Conservation (phyloP, 2,113 vertebrate genomes). For the Gorilla gorilla region DNA sequence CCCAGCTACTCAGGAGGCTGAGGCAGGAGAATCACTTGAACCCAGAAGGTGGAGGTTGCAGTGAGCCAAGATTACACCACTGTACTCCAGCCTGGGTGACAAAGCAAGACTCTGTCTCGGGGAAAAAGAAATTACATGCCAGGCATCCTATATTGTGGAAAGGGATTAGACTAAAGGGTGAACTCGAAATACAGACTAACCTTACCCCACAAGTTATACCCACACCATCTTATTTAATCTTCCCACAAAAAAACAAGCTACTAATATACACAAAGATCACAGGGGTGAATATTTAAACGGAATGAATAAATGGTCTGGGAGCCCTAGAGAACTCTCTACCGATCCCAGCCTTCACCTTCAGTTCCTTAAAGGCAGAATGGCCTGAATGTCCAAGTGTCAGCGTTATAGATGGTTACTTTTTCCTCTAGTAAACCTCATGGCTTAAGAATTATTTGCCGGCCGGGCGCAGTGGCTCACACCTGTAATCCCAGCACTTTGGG, state of each 20-base stretch:
- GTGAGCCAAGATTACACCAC: no score
- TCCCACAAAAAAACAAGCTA: neutral
- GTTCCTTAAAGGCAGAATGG: neutral
- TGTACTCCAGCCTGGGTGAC: no score
- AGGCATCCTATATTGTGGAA: neutral
- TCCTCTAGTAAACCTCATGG: neutral
- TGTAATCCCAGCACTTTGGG: no score
- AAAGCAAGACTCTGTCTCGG: no score
- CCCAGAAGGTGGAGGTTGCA: no score
- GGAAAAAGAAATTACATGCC: neutral
- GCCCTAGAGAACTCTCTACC: neutral
- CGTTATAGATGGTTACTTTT: neutral
- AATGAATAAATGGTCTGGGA: neutral
- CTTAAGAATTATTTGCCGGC: neutral
- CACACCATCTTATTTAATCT: neutral
- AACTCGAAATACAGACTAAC: neutral
- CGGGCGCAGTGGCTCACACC: no score
- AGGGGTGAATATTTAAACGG: neutral
- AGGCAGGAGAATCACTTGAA: no score
- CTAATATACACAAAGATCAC: neutral
- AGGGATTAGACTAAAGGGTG: neutral
- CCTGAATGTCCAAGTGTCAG: neutral
- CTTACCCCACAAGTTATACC: neutral
- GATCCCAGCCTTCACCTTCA: neutral
- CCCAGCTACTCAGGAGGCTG: no score